Evolutionary conservation across 2,888 invertebrate genomes (phyloP), one percentile per base, ranked within the genome.

Genomic region (Selenia dentaria): DNA sequence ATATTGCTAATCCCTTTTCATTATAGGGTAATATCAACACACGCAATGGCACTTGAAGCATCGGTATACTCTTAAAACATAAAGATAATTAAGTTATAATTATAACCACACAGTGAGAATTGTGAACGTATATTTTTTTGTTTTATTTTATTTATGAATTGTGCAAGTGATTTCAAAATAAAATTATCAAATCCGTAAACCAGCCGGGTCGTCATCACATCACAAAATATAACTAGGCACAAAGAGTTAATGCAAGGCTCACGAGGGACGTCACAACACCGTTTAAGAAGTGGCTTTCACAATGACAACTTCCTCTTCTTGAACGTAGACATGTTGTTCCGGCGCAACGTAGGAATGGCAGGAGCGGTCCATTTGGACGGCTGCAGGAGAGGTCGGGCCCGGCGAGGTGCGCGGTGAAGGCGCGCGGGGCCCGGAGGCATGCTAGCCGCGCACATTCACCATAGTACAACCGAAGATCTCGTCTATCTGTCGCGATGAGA

Each of bases 401-500:
- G 83, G 80, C 53, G 82, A 77, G 59, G 73, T 64, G 72, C 79
- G 79, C 73, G 79, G 74, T 38, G 77, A 74, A 51, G 66, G 69
- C 71, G 72, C 84, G 48, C 78, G 84, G 79, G 86, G 82, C 83
- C 83, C 82, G 67, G 79, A 66, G 74, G 70, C 82, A 74, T 70
- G 88, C 88, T 89, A 91, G 85, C 89, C 91, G 57, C 88, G 86
- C 74, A 92, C 91, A 43, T 78, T 84, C 64, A 93, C 90, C 53
- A 74, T 87, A 5, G 89, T 89, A 57, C 92, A 91, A 37, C 94
- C 94, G 60, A 88, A 88, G 70, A 94, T 91, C 76, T 94, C 94
- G 71, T 92, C 92, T 46, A 94, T 80, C 79, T 94, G 93, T 43
- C 92, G 89, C 22, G 94, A 94, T 40, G 92, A 93, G 83, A 94